Conservation (phyloP, 2,797 vertebrate species). For the Premnoplex brunnescens region DNA sequence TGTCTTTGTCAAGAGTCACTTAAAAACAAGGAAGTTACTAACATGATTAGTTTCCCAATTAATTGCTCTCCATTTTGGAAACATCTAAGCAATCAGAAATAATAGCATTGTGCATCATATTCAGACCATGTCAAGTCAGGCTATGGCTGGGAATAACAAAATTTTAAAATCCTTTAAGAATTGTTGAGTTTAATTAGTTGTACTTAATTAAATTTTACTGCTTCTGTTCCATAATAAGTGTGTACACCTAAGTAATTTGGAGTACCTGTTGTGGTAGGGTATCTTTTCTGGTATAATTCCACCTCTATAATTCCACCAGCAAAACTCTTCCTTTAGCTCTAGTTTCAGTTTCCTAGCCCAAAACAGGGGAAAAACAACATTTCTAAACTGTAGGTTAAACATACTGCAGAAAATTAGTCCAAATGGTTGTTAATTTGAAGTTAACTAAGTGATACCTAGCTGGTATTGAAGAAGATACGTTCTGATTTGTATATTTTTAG, state of each 20-base stretch:
- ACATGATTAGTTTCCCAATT: background rate
- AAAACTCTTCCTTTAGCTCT: background rate
- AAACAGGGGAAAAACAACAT: background rate
- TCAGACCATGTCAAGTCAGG: background rate
- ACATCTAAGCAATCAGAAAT: background rate
- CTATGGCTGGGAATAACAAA: background rate
- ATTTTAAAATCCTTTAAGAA: background rate
- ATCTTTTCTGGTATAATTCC: background rate
- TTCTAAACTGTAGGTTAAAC: background rate
- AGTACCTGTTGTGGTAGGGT: background rate
- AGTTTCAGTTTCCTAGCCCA: background rate
- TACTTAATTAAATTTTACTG: background rate
- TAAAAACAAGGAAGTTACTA: background rate
- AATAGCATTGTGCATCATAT: background rate
- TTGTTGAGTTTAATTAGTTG: background rate
- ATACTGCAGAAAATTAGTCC: background rate
- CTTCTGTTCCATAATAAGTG: background rate
- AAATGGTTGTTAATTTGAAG: background rate
- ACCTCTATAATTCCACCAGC: background rate
- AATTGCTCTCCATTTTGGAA: background rate
- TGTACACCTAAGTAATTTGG: background rate
- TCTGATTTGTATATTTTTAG: background rate
- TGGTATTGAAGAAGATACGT: background rate
- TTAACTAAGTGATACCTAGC: background rate
- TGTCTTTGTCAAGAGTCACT: background rate